Base-by-base conservation (phyloP, 2,113 vertebrate species). In the Lampris incognitus region DNA sequence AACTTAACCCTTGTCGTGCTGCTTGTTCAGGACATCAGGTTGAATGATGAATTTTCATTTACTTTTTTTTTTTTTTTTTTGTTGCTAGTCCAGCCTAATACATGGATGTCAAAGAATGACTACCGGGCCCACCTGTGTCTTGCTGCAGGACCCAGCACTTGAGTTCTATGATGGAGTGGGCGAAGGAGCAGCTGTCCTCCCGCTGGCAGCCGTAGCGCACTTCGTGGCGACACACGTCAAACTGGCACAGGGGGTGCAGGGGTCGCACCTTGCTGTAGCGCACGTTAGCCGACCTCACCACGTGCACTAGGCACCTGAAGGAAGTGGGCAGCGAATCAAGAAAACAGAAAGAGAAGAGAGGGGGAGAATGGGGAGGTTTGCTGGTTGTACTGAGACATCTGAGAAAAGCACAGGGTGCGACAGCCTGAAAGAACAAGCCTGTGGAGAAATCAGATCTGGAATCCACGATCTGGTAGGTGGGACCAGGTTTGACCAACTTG, bases 91-190 rank as follows among this genome's bases (percentile, higher is more conserved):
- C 13, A 11, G 9, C 7, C 9, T 11, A 52, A 55, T n/a, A 5
- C 7, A 13, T 24, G n/a, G 37, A 42, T 61, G 24, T 57, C 52
- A 7, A 0, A 7, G 38, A 51, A n/a, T 41, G 10, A 13, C 37
- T 40, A 1, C 11, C 66, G 2, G 48, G 63, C 88, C 1, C 9
- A 95, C 98, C 97, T 44, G 97, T 98, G 87, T 98, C 97, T 74
- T 98, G 96, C 92, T 99, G 98, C 78, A 99, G 94, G 81, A 98
- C 94, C 98, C 98, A 99, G 90, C 98, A 96, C 87, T 97, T 97
- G 74, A 99, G 96, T 86, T 99, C 98, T 1, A 99, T 98, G 85
- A 98, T 97, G 6, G 97, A 99, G 87, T 99, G 98, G 72, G 98
- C 98, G 0, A 99, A 99, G 87, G 98, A 97, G 92, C 98, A 99